A percentile compares a stretch with the other conserved stretches of the same genome.
Conservation (phyloP, 2,113 vertebrate species). For the Tragelaphus imberbis region DNA sequence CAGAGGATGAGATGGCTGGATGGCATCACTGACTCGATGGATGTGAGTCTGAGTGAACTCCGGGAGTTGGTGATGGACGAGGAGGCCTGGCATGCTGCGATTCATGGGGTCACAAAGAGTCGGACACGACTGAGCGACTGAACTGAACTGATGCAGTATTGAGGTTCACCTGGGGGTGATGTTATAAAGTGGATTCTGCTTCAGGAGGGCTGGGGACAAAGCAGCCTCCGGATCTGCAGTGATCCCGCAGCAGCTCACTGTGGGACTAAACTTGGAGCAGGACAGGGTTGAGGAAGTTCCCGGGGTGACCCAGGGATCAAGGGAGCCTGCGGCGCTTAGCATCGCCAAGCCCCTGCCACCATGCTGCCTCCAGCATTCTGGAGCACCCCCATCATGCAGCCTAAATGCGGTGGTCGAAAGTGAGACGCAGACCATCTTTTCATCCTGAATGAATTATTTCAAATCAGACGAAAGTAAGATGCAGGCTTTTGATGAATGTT, state of each 20-base stretch:
- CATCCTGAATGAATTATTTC: neutral
- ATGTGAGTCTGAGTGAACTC: too few relatives aligned
- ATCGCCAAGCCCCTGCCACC: accelerated
- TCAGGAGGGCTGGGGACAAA: neutral
- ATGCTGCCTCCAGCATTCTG: accelerated
- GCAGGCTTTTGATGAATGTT: neutral
- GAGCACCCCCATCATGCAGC: neutral
- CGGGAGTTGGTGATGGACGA: too few relatives aligned
- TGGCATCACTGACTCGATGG: too few relatives aligned
- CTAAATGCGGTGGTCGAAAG: neutral
- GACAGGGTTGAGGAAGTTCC: neutral
- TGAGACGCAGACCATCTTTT: neutral
- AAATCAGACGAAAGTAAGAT: neutral
- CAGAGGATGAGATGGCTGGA: too few relatives aligned
- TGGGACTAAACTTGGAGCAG: neutral
- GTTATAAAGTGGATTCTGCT: neutral
- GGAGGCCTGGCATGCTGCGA: too few relatives aligned
- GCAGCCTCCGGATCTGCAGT: neutral
- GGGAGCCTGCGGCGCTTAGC: neutral
- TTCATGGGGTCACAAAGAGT: too few relatives aligned
- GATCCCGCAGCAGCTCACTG: neutral
- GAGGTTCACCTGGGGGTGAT: accelerated
- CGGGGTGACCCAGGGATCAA: accelerated
- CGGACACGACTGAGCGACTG: too few relatives aligned
- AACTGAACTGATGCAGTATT: too few relatives aligned